Evolutionary conservation across 2,113 vertebrate genomes (phyloP).

Genomic region (Pteropus alecto): DNA sequence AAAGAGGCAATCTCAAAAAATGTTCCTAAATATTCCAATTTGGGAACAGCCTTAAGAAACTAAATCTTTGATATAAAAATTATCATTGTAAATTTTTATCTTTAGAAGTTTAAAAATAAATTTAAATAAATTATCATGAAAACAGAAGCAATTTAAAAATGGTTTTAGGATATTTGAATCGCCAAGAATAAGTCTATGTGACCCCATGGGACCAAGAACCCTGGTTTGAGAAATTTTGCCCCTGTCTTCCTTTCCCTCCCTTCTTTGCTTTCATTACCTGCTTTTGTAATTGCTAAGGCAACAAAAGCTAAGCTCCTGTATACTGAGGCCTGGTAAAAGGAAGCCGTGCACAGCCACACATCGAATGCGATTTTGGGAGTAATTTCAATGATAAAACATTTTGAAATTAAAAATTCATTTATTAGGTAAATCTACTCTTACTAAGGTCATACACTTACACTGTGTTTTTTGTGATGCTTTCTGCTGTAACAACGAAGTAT

Average conservation of each 20-base stretch:
- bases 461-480: neutral
- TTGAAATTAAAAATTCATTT: slow-evolving; percentile 4
- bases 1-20: neutral
- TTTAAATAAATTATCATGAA: neutral
- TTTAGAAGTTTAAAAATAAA: slow-evolving; percentile 27
- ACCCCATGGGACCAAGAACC: neutral
- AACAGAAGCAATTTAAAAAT: neutral
- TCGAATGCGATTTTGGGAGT: neutral
- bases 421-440: neutral
- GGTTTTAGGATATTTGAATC: neutral
- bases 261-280: neutral
- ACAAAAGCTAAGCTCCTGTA: neutral
- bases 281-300: neutral
- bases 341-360: neutral
- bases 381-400: slow-evolving; percentile 16
- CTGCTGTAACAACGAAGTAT: neutral
- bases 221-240: neutral
- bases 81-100: neutral
- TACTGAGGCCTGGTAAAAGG: neutral
- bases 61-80: neutral
- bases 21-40: neutral
- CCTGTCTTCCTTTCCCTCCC: neutral
- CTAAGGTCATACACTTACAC: neutral
- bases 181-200: neutral
- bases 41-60: neutral